Evolutionary conservation across 2,888 invertebrate genomes (phyloP).

Genomic region (Rhingia campestris): DNA sequence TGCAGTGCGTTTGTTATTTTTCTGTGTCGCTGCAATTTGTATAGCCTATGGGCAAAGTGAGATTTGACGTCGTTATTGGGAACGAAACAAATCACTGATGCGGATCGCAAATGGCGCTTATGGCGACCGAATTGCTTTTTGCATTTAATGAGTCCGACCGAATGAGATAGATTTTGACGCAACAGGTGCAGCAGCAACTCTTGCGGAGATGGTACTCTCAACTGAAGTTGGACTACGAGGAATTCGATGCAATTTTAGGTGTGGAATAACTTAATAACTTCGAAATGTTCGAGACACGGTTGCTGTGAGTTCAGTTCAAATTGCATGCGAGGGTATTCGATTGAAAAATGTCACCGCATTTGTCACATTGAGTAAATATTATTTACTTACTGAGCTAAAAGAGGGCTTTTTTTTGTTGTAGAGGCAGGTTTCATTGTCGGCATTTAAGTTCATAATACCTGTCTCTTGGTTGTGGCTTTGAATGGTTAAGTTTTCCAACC

Average conservation of each 20-base stretch:
- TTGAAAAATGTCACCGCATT: too few species aligned
- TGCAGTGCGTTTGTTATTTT: conserved; percentile 39
- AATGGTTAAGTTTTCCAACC: too few species aligned
- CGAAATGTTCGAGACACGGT: background rate
- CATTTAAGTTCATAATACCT: too few species aligned
- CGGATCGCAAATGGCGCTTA: conserved; percentile 8
- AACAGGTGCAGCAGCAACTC: background rate
- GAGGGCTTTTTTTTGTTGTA: too few species aligned
- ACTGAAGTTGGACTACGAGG: background rate
- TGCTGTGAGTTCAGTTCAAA: too few species aligned
- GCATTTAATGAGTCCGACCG: background rate
- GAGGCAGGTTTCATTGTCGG: too few species aligned
- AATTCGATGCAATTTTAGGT: conserved; percentile 2
- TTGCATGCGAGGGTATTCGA: too few species aligned
- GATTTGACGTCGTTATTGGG: conserved; percentile 31
- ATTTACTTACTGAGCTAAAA: too few species aligned
- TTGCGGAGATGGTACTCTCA: background rate
- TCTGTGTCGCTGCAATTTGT: conserved; percentile 60
- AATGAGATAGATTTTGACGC: background rate
- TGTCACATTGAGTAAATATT: too few species aligned
- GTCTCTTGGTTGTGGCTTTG: too few species aligned
- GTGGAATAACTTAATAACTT: conserved; percentile 8
- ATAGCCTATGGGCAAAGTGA: conserved; percentile 49
- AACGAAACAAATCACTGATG: conserved; percentile 47
- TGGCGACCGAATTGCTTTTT: conserved; percentile 35